Evolutionary conservation across 2,113 vertebrate genomes (phyloP), one percentile per base, ranked within the genome.

Genomic region (Calyptommatus sinebrachiatus): DNA sequence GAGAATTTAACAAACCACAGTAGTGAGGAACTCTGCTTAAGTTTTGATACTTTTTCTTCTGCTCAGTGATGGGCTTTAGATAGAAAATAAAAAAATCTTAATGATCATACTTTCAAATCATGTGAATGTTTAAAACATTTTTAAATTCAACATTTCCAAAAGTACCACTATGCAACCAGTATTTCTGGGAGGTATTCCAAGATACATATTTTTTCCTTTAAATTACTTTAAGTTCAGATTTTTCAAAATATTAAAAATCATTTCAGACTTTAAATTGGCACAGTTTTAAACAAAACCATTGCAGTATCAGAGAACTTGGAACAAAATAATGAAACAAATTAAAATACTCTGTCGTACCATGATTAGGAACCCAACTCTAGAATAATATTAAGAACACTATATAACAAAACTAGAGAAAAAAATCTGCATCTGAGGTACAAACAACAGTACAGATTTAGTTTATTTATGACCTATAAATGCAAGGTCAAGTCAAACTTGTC

Each of bases 401-500:
- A 2, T 79, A 77, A 74, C 81, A 77, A 84, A 89, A 85, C 8
- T 63, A 80, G 82, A 85, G 66, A 82, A 87, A 82, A 87, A 84
- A 75, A 1, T 83, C 12, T 86, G 87, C 86, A 79, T 91, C 82
- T 84, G 89, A 94, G 93, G 93, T 93, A 95, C 91, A 62, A 90
- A 93, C 29, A 90, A 18, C 85, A 84, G 86, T 85, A 91, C 87
- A 90, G 91, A 81, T 90, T 91, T 87, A 86, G 93, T 89, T 57
- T 94, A 89, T 91, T 91, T 94, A 91, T 90, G 89, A 91, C 94
- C 88, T 91, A 90, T 89, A 95, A 92, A 79, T 89, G 95, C 80
- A 89, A 94, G 93, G 94, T 90, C 92, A 91, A 89, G 89, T 71
- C 90, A 89, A 91, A 86, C 67, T 87, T 88, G 80, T 53, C 93